These are phyloP conservation scores for Acanthiza pusilla DNA, from an alignment of 2,797 vertebrate species.

Conservation along the genomic window DNA sequence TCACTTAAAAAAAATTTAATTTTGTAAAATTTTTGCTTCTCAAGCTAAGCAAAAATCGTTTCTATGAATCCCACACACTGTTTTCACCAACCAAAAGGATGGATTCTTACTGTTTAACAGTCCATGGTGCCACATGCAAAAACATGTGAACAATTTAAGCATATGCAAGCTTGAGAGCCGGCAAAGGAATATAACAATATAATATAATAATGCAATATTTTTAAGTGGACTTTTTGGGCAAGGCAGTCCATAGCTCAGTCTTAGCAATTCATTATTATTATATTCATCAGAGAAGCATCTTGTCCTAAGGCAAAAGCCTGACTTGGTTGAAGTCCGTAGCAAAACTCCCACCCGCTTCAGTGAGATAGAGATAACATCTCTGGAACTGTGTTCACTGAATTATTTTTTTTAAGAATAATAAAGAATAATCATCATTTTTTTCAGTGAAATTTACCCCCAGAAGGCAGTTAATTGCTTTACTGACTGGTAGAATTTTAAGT, in stretches of 20 bases:
- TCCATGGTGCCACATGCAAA: not conserved
- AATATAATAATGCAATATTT: not conserved
- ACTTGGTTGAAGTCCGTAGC: not conserved
- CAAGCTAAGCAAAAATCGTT: conserved; percentile 8
- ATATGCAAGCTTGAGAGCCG: not conserved
- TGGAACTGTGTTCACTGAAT: not conserved
- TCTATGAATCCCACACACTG: not conserved
- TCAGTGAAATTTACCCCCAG: conserved; percentile 31
- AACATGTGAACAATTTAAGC: not conserved
- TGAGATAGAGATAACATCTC: not conserved
- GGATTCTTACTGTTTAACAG: not conserved
- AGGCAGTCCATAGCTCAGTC: not conserved
- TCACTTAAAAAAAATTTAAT: not conserved
- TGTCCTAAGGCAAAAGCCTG: conserved; percentile 19
- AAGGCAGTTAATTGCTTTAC: conserved; percentile 50
- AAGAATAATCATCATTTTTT: not conserved
- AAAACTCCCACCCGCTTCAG: not conserved
- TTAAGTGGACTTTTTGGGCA: not conserved
- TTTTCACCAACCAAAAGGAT: not conserved
- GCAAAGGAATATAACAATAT: not conserved
- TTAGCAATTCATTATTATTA: not conserved
- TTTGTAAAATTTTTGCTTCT: conserved; percentile 37
- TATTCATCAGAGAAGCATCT: conserved; percentile 1
- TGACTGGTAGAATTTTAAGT: conserved; percentile 39
- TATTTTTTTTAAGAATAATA: not conserved